Percentiles rank a stretch among this genome's conserved stretches.
These are phyloP conservation scores for Candoia aspera DNA, from an alignment of 2,113 vertebrate genomes.

Conservation along the genomic window DNA sequence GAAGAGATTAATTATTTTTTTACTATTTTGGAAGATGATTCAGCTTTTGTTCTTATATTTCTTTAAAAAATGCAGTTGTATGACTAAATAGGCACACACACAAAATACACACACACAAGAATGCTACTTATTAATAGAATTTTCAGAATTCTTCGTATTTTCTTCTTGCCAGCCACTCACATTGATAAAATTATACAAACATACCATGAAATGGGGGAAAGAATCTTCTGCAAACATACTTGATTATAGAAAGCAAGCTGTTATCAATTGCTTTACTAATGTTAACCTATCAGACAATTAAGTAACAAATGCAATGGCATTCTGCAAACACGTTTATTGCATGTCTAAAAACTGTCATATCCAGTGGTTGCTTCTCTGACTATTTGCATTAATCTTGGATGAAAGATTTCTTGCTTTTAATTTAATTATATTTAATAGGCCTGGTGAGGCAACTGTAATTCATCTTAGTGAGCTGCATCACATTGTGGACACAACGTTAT, in stretches of 20 bases:
- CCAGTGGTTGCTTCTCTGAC: not conserved
- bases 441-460: not conserved
- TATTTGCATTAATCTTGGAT: not conserved
- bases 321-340: not conserved
- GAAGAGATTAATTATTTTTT: not conserved
- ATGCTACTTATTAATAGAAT: not conserved
- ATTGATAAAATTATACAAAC: slow-evolving; percentile 24
- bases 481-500: not conserved
- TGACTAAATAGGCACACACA: slow-evolving; percentile 10
- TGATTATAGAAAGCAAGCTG: not conserved
- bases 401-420: slow-evolving; percentile 4
- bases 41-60: not conserved
- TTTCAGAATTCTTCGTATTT: slow-evolving; percentile 3
- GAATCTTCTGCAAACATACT: slow-evolving; percentile 35
- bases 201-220: slow-evolving; percentile 9
- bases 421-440: not conserved
- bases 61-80: not conserved
- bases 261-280: not conserved
- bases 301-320: not conserved
- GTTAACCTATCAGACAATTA: not conserved
- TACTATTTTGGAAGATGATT: not conserved
- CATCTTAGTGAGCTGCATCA: not conserved
- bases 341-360: not conserved
- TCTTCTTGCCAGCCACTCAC: slow-evolving; percentile 21
- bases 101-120: not conserved